phyloP scores from a whole-genome alignment of 2,888 invertebrate species.

The Gastracanthus pulcherrimus region DNA sequence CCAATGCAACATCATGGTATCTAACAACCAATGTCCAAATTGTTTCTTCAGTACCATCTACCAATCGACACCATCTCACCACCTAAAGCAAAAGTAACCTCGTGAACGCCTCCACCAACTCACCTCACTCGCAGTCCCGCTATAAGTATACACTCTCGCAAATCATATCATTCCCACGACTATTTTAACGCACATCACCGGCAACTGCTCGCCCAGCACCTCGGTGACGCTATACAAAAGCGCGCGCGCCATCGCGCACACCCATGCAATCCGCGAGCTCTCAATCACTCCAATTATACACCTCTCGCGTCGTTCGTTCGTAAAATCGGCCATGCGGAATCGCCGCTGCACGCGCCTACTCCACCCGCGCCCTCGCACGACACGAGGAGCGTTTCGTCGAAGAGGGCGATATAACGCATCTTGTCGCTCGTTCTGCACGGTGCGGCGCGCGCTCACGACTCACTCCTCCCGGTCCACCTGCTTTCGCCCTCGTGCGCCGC shows the following conservation, averaged over 20 bases:
- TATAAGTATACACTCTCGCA: not conserved
- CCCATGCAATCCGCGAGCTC: not conserved
- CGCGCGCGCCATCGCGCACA: not conserved
- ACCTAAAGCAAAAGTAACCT: too few relatives aligned
- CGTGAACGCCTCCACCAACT: too few relatives aligned
- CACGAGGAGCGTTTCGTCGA: not conserved
- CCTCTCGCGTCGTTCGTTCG: not conserved
- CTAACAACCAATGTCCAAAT: too few relatives aligned
- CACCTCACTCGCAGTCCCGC: too few relatives aligned
- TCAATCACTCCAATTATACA: conserved; percentile 19
- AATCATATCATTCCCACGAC: not conserved
- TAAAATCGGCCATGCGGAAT: conserved; percentile 25
- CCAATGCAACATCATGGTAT: too few relatives aligned
- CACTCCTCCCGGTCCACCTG: conserved; percentile 62
- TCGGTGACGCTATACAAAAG: not conserved
- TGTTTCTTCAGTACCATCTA: too few relatives aligned
- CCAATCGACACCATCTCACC: too few relatives aligned
- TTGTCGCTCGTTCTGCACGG: conserved; percentile 5
- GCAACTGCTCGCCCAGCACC: not conserved
- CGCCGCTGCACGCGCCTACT: not conserved
- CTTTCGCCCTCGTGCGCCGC: conserved; percentile 53
- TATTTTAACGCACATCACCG: not conserved
- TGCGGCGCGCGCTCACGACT: conserved; percentile 48
- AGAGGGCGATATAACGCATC: not conserved
- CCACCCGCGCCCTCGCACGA: not conserved